Percentiles rank a stretch among this genome's conserved stretches.
Evolutionary conservation across 2,797 vertebrate species (phyloP).

Genomic region (Enteromius unitaeniatus): DNA sequence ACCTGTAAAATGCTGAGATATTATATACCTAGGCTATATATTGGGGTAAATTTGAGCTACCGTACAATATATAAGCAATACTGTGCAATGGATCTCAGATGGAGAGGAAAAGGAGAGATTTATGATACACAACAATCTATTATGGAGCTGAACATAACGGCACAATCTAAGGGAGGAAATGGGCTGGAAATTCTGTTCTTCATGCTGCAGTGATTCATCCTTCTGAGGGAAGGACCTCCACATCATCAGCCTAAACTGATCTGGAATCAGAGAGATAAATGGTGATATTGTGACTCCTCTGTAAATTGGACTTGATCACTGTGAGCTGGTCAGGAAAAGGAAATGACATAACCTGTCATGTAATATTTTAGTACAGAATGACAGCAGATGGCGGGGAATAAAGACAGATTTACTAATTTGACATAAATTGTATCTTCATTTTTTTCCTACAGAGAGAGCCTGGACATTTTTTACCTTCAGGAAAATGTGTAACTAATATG

Average conservation of each 20-base stretch:
- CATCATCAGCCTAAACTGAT: conserved; percentile 60
- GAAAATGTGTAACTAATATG: not conserved
- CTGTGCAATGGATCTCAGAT: not conserved
- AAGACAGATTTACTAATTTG: conserved; percentile 23
- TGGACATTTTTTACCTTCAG: not conserved
- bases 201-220: conserved; percentile 87
- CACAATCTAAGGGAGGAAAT: conserved; percentile 85
- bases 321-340: not conserved
- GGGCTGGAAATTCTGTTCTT: conserved; percentile 84
- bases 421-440: conserved; percentile 1
- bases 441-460: not conserved
- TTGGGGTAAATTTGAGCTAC: not conserved
- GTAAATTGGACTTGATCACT: not conserved
- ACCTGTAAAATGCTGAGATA: not conserved
- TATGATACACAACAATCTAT: conserved; percentile 84
- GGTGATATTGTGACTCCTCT: conserved; percentile 1
- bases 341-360: not conserved
- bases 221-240: conserved; percentile 80
- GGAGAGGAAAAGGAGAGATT: conserved; percentile 68
- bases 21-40: not conserved
- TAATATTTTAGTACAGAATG: conserved; percentile 6
- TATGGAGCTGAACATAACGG: conserved; percentile 81
- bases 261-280: conserved; percentile 13
- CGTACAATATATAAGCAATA: not conserved
- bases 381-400: not conserved